Evolutionary conservation across 2,113 vertebrate genomes (phyloP).

Genomic region (Cichladusa arquata): DNA sequence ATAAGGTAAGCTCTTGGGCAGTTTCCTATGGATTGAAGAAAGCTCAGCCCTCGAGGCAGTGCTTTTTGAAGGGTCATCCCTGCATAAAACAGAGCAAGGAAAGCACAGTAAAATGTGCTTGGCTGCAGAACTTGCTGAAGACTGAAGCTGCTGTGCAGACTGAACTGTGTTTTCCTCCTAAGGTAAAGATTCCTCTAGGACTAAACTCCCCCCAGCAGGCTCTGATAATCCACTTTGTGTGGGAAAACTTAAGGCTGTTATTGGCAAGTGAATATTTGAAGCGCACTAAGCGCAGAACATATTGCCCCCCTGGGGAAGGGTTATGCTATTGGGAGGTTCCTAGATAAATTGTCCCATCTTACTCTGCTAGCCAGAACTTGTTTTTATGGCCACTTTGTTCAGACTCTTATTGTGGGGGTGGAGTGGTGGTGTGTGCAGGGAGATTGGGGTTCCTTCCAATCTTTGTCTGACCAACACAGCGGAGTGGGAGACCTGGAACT

Average conservation of each 20-base stretch:
- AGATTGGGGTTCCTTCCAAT: neutral
- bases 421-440: neutral
- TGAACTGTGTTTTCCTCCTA: neutral
- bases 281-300: neutral
- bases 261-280: neutral
- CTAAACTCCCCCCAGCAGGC: neutral
- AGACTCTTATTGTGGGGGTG: neutral
- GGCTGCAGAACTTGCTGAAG: neutral
- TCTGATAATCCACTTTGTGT: constrained; percentile 21
- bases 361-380: neutral
- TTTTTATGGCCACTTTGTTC: neutral
- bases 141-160: neutral
- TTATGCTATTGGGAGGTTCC: constrained; percentile 11
- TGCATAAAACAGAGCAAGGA: neutral
- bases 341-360: constrained; percentile 9
- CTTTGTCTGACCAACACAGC: neutral
- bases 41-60: neutral
- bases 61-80: neutral
- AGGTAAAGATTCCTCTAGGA: constrained; percentile 20
- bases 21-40: neutral
- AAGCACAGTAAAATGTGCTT: neutral
- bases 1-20: neutral
- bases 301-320: neutral
- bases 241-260: neutral
- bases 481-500: constrained; percentile 6